Evolutionary conservation across 2,113 vertebrate genomes (phyloP), one percentile per base, ranked within the genome.

Genomic region (Callopanchax toddi): DNA sequence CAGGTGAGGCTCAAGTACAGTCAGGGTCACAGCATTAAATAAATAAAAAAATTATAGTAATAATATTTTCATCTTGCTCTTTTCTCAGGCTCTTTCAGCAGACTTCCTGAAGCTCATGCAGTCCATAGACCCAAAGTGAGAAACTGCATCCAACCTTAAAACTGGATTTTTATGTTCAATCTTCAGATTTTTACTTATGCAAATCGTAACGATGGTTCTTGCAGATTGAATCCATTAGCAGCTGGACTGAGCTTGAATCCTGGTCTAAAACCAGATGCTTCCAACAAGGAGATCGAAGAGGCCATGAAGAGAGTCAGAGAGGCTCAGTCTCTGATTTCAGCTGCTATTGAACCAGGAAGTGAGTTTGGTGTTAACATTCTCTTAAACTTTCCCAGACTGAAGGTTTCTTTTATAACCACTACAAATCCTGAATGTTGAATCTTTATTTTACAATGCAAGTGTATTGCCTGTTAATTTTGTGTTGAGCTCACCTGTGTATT

Each of bases 51-150:
- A n/a, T 7, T 43, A 5, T 18, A 43, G 12, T 34, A 18, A 26
- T 17, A 16, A 56, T n/a, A 11, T 26, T 20, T 0, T 20, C 26
- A 7, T 50, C 17, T 69, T 43, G 0, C 17, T 26, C 29, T 51
- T 50, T 37, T 80, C 71, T 0, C 67, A 98, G 95, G 95, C 94
- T 83, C 91, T 98, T 57, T 97, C 97, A 39, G 95, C 97, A 76
- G 97, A 99, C 90, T 93, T 99, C 53, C 91, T 99, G 66, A 99
- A 99, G 84, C 95, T 99, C 49, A 98, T 99, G 96, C 96, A 95
- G 81, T 97, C 96, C 63, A 97, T 99, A 86, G 97, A 99, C 90
- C 96, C 96, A 71, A 99, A 99, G 97, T 99, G 96, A 96, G 96
- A 80, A 36, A 22, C 25, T 36, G n/a, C n/a, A n/a, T n/a, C n/a